phyloP scores from a whole-genome alignment of 2,888 invertebrate species.

The Eucera pruinosa region DNA sequence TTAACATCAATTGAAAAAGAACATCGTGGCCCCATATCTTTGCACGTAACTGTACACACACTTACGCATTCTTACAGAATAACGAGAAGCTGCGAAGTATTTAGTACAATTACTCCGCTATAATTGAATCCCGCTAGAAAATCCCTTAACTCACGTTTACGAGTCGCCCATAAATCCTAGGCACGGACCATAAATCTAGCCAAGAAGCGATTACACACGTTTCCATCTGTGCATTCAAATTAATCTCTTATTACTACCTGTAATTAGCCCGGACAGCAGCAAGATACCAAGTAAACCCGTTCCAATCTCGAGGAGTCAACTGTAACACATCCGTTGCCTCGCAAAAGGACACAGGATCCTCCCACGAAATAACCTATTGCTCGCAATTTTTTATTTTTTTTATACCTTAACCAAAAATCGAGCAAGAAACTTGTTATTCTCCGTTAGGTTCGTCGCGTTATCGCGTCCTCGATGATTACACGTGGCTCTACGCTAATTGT shows the following conservation, averaged over 20 bases:
- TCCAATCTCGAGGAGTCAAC: neutral
- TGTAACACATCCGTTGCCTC: too few species aligned
- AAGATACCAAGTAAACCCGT: neutral
- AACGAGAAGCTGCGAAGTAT: too few species aligned
- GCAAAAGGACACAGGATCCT: neutral
- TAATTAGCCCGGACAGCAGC: constrained; percentile 14
- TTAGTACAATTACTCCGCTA: neutral
- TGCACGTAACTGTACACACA: too few species aligned
- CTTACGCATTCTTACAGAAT: too few species aligned
- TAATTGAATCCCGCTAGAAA: neutral
- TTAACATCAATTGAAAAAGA: too few species aligned
- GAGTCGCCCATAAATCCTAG: constrained; percentile 1
- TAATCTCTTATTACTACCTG: constrained; percentile 24
- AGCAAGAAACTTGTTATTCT: neutral
- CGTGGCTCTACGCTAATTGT: constrained; percentile 74
- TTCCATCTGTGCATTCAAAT: constrained; percentile 12
- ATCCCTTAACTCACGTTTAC: neutral
- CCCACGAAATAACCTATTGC: neutral
- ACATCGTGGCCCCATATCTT: too few species aligned
- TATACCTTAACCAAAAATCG: neutral
- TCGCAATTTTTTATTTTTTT: neutral
- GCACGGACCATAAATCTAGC: constrained; percentile 5
- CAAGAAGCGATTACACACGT: constrained; percentile 3
- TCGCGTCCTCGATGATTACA: constrained; percentile 51
- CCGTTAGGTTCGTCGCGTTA: constrained; percentile 44